Conservation (phyloP, 2,113 vertebrate genomes). For the Axis porcinus region DNA sequence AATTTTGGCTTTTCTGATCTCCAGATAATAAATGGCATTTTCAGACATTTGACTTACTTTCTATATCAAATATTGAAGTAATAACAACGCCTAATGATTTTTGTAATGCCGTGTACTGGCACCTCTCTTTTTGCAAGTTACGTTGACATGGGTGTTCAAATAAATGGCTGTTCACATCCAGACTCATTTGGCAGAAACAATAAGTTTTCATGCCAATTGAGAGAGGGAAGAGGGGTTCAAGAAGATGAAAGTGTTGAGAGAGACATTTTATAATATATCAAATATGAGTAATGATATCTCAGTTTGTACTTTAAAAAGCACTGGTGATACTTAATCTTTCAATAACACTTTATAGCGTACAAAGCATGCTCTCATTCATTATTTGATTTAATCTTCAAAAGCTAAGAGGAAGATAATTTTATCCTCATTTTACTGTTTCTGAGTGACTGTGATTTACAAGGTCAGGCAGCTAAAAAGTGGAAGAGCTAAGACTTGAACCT, state of each 20-base stretch:
- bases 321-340: slow-evolving; percentile 34
- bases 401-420: slow-evolving; percentile 9
- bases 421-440: slow-evolving; percentile 41
- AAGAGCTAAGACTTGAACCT: neutral
- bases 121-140: neutral
- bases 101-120: neutral
- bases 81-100: neutral
- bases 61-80: neutral
- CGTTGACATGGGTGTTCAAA: slow-evolving; percentile 21
- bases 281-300: slow-evolving; percentile 39
- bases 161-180: slow-evolving; percentile 43
- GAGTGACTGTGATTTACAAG: slow-evolving; percentile 40
- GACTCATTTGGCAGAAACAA: slow-evolving; percentile 48
- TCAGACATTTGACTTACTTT: neutral
- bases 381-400: slow-evolving; percentile 47
- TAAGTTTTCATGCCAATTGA: slow-evolving; percentile 22
- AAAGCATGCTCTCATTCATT: slow-evolving; percentile 40
- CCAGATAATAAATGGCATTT: neutral
- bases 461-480: neutral
- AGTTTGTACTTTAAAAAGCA: slow-evolving; percentile 17
- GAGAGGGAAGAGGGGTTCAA: neutral
- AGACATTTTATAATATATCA: slow-evolving; percentile 21
- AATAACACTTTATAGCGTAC: slow-evolving; percentile 27
- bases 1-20: neutral
- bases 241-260: slow-evolving; percentile 19